Evolutionary conservation across 2,888 invertebrate species (phyloP).

Genomic region (Nasonovia ribisnigri): DNA sequence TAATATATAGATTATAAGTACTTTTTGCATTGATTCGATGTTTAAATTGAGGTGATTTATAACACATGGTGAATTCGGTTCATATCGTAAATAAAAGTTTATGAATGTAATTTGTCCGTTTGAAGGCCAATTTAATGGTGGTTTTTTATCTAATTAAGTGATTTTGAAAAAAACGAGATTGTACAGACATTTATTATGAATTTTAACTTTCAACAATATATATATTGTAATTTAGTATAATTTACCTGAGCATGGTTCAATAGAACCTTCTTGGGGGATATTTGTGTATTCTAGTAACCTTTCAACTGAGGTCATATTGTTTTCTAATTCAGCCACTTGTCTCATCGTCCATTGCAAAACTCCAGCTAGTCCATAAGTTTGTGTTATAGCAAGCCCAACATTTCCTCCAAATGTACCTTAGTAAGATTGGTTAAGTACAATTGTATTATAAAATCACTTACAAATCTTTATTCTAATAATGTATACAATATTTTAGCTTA

Average conservation of each 20-base stretch:
- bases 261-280: conserved; percentile 64
- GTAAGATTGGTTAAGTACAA: neutral
- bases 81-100: conserved; percentile 80
- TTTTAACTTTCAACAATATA: neutral
- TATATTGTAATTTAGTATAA: neutral
- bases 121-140: conserved; percentile 81
- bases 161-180: neutral
- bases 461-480: neutral
- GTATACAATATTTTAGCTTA: neutral
- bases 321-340: conserved; percentile 60
- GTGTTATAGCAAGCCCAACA: conserved; percentile 62
- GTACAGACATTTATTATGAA: neutral
- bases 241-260: conserved; percentile 68
- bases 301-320: conserved; percentile 65
- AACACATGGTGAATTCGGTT: conserved; percentile 79
- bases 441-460: neutral
- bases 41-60: conserved; percentile 79
- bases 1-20: conserved; percentile 67
- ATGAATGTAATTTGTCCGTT: conserved; percentile 79
- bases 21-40: conserved; percentile 77
- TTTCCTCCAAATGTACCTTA: conserved; percentile 47
- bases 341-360: conserved; percentile 57
- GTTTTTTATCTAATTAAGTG: conserved; percentile 23
- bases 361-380: conserved; percentile 30
- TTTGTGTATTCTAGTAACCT: conserved; percentile 60